Evolutionary conservation across 2,888 invertebrate genomes (phyloP).

Genomic region (Drosophila parthenogenetica): DNA sequence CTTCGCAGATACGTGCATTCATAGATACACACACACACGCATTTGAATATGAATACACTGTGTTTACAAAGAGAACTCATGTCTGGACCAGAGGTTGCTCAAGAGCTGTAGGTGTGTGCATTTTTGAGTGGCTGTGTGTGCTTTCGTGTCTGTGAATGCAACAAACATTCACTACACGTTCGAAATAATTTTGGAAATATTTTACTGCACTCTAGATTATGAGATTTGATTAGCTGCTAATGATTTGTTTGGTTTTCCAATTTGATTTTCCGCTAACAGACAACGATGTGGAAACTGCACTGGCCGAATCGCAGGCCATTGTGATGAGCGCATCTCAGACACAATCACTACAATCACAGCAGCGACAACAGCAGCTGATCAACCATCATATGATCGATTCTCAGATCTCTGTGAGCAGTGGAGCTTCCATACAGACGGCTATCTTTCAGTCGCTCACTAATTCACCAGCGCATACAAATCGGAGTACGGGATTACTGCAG

Average conservation of each 20-base stretch:
- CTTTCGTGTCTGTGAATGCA: background rate
- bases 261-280: conserved; percentile 58
- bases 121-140: too few species aligned
- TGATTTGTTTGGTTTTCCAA: conserved; percentile 14
- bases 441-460: conserved; percentile 81
- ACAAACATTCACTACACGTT: conserved; percentile 14
- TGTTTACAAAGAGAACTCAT: conserved; percentile 4
- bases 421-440: conserved; percentile 84
- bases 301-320: conserved; percentile 81
- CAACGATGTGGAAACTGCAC: conserved; percentile 80
- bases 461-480: conserved; percentile 65
- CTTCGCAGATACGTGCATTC: conserved; percentile 22
- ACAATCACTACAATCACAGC: conserved; percentile 70
- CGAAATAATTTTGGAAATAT: background rate
- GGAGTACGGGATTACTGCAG: conserved; percentile 56
- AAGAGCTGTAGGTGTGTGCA: background rate
- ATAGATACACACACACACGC: background rate
- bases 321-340: conserved; percentile 79
- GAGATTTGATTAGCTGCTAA: conserved; percentile 11
- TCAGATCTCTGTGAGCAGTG: conserved; percentile 84
- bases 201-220: conserved; percentile 9
- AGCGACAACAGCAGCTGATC: conserved; percentile 69
- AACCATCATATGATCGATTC: conserved; percentile 84
- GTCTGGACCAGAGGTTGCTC: conserved; percentile 5
- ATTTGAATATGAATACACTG: background rate